Evolutionary conservation across 2,888 invertebrate species (phyloP).

Genomic region (Sympetrum striolatum): DNA sequence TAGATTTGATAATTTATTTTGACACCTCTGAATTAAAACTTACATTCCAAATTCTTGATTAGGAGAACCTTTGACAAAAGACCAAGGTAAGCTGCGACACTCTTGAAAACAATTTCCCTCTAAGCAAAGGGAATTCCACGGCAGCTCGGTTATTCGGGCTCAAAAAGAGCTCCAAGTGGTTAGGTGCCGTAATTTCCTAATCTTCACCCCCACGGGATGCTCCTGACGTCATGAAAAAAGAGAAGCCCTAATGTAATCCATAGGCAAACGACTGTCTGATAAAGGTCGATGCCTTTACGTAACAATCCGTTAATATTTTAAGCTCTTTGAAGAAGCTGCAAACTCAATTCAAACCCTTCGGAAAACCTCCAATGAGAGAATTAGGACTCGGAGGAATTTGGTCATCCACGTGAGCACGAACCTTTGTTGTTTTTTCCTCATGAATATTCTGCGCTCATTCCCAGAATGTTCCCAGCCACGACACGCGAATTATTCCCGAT

Average conservation of each 20-base stretch:
- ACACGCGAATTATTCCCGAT: not conserved
- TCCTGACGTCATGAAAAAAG: constrained; percentile 13
- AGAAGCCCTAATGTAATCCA: constrained; percentile 31
- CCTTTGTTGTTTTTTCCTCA: not conserved
- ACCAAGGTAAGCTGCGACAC: too few species aligned
- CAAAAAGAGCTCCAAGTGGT: not conserved
- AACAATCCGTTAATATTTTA: constrained; percentile 42
- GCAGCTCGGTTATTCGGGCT: not conserved
- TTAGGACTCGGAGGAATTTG: not conserved
- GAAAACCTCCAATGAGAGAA: constrained; percentile 40
- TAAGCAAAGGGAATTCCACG: too few species aligned
- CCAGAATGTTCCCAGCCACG: not conserved
- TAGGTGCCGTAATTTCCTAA: not conserved
- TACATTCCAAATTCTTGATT: too few species aligned
- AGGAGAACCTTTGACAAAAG: too few species aligned
- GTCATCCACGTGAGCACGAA: not conserved
- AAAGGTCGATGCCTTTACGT: constrained; percentile 34
- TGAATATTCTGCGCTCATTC: not conserved
- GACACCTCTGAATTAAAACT: too few species aligned
- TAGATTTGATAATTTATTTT: too few species aligned
- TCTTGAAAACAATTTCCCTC: too few species aligned
- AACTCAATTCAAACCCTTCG: constrained; percentile 9
- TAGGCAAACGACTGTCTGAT: constrained; percentile 11
- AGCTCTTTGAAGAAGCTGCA: constrained; percentile 20
- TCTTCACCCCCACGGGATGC: not conserved